Evolutionary conservation across 2,797 vertebrate species (phyloP), one percentile per base, ranked within the genome.

Genomic region (Ataeniobius toweri): DNA sequence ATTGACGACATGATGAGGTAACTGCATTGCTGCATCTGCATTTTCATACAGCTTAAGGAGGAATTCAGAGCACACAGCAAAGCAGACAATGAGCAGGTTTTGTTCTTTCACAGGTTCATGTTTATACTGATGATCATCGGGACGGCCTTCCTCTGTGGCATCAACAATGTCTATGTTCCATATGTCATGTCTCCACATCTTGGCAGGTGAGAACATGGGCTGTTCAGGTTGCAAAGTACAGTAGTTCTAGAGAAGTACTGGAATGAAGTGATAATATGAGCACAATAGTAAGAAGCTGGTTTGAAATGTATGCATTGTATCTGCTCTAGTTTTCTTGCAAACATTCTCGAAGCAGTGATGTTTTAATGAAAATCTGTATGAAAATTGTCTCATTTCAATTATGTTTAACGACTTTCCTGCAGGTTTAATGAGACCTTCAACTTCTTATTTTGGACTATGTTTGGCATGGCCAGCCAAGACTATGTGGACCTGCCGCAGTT

Each of bases 371-470:
- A n/a, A 31, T 36, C 41, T 3, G 20, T 53, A 1, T 73, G 22
- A 69, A 26, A 68, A 28, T 22, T 22, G 1, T 28, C 12, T 76
- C 8, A 48, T 63, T 2, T 6, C 50, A 7, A 50, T n/a, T 46
- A 63, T 14, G 1, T 13, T 75, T 53, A 41, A 8, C 1, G 36
- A 31, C 28, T 4, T 50, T 76, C 0, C 48, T 78, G 53, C 89
- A 98, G 97, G 89, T 96, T 98, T 82, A 98, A 97, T 0, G 96
- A 97, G 92, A 98, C 97, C 0, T 96, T 98, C 90, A 95, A 94
- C 88, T 98, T 97, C 92, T 94, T 98, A 39, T 98, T 98, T 95
- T 97, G 97, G 97, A 98, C 97, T 58, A 98, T 98, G 97, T 97
- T 98, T 18, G 96, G 97, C 3, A 95, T 96, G 89, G 96, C 95